A percentile compares a stretch with the other conserved stretches of the same genome.
phyloP scores from a whole-genome alignment of 2,113 vertebrate genomes.

The Oreochromis spilurus region DNA sequence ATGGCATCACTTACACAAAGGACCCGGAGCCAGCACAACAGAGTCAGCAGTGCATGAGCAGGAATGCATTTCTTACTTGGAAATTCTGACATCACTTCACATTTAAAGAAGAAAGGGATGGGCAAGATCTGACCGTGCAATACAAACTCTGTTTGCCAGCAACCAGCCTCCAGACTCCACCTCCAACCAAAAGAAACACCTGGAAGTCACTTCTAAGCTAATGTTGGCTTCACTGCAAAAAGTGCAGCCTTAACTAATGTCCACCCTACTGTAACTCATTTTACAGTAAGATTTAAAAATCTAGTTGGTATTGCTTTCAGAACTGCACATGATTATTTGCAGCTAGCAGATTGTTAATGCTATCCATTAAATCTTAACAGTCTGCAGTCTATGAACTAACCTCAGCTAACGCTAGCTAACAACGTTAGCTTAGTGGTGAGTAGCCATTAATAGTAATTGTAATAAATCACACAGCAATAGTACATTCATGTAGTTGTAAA shows the following conservation, averaged over 20 bases:
- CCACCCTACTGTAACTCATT: neutral
- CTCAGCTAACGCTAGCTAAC: too few species aligned
- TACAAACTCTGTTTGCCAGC: neutral
- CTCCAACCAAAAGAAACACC: neutral
- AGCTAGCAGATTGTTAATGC: neutral
- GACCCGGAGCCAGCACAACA: neutral
- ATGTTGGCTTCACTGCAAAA: neutral
- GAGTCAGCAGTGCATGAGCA: neutral
- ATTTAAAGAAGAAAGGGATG: neutral
- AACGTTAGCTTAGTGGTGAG: too few species aligned
- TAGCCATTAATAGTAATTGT: too few species aligned
- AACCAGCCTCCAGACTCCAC: neutral
- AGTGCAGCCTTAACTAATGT: neutral
- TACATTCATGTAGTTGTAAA: too few species aligned
- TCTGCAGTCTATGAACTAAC: neutral
- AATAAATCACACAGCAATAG: too few species aligned
- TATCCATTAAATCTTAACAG: fast-evolving
- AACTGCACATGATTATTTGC: neutral
- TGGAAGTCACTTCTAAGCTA: neutral
- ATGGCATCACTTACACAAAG: neutral
- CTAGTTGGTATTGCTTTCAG: fast-evolving
- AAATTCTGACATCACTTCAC: neutral
- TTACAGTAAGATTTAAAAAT: neutral
- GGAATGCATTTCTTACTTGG: neutral
- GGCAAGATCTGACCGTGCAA: neutral